Base-by-base conservation (phyloP, 2,113 vertebrate genomes). In the Sakesphorus luctuosus region DNA sequence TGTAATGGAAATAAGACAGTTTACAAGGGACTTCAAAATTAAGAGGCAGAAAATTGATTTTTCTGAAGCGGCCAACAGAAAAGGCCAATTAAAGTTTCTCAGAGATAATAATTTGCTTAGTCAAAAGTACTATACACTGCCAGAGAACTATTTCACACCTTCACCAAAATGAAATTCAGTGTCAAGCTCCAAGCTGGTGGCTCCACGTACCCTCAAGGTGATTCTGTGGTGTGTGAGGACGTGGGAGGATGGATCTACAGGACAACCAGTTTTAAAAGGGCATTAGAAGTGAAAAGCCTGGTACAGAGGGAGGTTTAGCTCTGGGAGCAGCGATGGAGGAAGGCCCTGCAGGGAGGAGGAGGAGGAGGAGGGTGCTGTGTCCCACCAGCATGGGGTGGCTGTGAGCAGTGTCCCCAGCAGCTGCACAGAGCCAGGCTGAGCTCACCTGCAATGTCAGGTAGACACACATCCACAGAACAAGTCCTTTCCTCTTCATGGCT, bases 241-340 rank as follows among this genome's bases (percentile, higher is more conserved):
- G 35, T 21, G 0, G 1, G 36, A 72, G 50, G 13, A 61, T 1
- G 8, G 26, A 61, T 49, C 33, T 33, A 13, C 18, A 1, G 77
- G n/a, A 65, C 0, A 12, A 38, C 6, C n/a, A 31, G 18, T 56
- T 80, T 79, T 20, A 43, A 40, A 43, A 4, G 38, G 16, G 52
- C 19, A 6, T 66, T 81, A 11, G 50, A 71, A 71, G 16, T 14
- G 46, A 53, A 78, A 53, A 53, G 47, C 9, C n/a, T 23, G 66
- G 40, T 43, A 3, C 23, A 29, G 56, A 46, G 40, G 40, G 62
- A 80, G 29, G 55, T 31, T 21, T 9, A 8, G 17, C 4, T 15
- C 47, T 63, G 10, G 28, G 8, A 28, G 52, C 36, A 35, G 47
- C 11, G 55, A 43, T 24, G 85, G 81, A 59, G 80, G 44, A 56